A percentile compares a stretch with the other conserved stretches of the same genome.
Conservation (phyloP, 2,113 vertebrate species). For the Ia io region DNA sequence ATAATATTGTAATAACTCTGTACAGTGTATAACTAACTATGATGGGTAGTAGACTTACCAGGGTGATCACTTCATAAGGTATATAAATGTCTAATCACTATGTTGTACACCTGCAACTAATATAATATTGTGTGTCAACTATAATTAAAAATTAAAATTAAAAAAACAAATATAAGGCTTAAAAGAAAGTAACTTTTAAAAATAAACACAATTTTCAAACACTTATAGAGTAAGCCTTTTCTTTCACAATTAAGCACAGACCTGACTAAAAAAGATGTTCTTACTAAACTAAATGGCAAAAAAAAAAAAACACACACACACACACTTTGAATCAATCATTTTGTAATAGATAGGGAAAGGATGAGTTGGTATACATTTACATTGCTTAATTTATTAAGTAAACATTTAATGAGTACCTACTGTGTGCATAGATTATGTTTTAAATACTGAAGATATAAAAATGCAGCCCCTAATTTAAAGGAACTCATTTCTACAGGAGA, state of each 20-base stretch:
- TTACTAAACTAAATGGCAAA: slow-evolving; percentile 8
- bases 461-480: not conserved
- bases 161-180: not conserved
- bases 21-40: not conserved
- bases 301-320: not conserved
- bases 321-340: not conserved
- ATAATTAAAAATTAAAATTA: not conserved
- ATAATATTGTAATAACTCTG: not conserved
- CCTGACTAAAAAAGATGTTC: slow-evolving; percentile 22
- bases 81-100: not conserved
- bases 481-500: not conserved
- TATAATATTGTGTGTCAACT: not conserved
- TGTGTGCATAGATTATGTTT: not conserved
- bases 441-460: not conserved
- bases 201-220: slow-evolving; percentile 10
- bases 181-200: slow-evolving; percentile 26
- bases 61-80: not conserved
- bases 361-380: not conserved
- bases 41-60: not conserved
- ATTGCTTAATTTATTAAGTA: not conserved
- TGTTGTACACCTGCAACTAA: not conserved
- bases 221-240: not conserved
- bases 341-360: not conserved
- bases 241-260: not conserved
- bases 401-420: not conserved